Evolutionary conservation across 1,140 invertebrate species (phyloP).

Genomic region (Daktulosphaira vitifoliae): DNA sequence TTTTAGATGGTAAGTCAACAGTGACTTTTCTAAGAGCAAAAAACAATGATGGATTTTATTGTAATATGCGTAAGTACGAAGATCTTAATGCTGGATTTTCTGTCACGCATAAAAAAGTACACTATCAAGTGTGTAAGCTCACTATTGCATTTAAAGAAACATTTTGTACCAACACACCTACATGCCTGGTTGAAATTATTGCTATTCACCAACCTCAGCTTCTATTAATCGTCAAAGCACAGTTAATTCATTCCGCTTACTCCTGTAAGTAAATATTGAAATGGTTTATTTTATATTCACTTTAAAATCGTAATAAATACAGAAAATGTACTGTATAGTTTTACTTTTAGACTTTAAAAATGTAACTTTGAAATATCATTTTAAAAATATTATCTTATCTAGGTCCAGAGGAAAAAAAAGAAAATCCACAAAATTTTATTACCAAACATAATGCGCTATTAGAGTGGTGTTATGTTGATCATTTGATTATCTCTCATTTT

Average conservation of each 20-base stretch:
- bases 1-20: conserved; percentile 13
- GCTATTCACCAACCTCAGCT: background rate
- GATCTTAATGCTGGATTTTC: conserved; percentile 51
- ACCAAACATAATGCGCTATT: conserved; percentile 68
- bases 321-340: too few species aligned
- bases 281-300: background rate
- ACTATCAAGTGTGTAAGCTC: conserved; percentile 65
- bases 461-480: conserved; percentile 54
- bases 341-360: background rate
- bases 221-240: conserved; percentile 21
- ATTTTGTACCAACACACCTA: background rate
- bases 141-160: conserved; percentile 58
- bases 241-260: conserved; percentile 37
- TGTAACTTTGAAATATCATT: background rate
- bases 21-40: conserved; percentile 16
- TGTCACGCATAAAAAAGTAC: conserved; percentile 50
- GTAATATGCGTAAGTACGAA: conserved; percentile 49
- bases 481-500: conserved; percentile 66
- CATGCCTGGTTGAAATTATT: background rate
- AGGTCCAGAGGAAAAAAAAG: conserved; percentile 10
- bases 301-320: too few species aligned
- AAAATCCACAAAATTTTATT: conserved; percentile 54
- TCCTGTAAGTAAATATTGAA: conserved; percentile 36
- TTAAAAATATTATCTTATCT: background rate
- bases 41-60: conserved; percentile 43